phyloP scores from a whole-genome alignment of 2,113 vertebrate species.

The Hiodon alosoides region DNA sequence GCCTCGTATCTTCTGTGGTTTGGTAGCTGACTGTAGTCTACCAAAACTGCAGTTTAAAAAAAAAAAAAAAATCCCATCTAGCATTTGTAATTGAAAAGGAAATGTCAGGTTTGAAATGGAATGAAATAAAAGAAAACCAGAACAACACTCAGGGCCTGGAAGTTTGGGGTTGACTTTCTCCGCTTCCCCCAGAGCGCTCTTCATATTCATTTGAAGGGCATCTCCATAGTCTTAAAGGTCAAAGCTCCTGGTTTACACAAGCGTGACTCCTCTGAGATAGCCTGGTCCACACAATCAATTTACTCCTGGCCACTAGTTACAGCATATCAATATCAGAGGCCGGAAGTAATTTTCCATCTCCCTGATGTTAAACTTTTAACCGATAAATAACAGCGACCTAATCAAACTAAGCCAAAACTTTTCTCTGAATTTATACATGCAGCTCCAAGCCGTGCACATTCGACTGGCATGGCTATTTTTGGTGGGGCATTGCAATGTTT shows the following conservation, averaged over 20 bases:
- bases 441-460: no score
- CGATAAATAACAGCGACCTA: not conserved
- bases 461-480: no score
- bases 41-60: not conserved
- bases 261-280: conserved; percentile 15
- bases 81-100: no score
- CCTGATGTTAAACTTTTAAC: not conserved
- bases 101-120: no score
- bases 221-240: conserved; percentile 12
- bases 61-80: not conserved
- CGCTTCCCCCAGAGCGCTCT: not conserved
- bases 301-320: conserved; percentile 4
- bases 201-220: conserved; percentile 17
- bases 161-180: not conserved
- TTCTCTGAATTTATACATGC: not conserved
- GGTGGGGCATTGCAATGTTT: not conserved
- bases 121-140: no score
- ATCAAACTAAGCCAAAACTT: not conserved
- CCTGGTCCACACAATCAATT: conserved; percentile 15
- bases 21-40: not conserved
- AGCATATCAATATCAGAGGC: conserved; percentile 11
- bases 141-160: not conserved
- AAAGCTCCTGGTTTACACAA: conserved; percentile 1
- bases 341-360: not conserved
- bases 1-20: conserved; percentile 9